Evolutionary conservation across 2,113 vertebrate species (phyloP), one percentile per base, ranked within the genome.

Genomic region (Mesoclemmys tuberculata): DNA sequence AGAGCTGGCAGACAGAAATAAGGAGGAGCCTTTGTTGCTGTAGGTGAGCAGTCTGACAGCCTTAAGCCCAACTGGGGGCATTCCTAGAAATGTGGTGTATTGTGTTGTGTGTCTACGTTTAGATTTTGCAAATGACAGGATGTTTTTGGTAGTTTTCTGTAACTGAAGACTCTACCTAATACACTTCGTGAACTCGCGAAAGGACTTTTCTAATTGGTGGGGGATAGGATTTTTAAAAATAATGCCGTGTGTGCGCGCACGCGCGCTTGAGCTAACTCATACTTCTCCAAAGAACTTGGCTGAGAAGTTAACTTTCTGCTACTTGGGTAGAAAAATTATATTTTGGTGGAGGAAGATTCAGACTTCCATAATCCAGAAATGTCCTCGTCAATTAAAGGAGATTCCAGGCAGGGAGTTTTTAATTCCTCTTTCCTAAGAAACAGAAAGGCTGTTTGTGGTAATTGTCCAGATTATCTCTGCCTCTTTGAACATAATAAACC

Each of bases 61-160:
- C 97, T 98, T 96, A 97, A 98, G 89, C 97, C 90, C 94, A 29
- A 75, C 86, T 79, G 97, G 97, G 97, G 96, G 51, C 84, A 90
- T 68, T 88, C 84, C 94, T 90, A 22, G 81, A 44, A 83, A 13
- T 9, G 88, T 82, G 96, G 3, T 68, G 91, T 87, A 16, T 87
- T 80, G 86, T 93, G 68, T 41, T 75, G 38, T 79, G 3, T 85
- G 89, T 85, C 89, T 91, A 5, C 21, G 93, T 81, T 95, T 92
- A 92, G 90, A 38, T 83, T 95, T 97, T 94, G 80, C 61, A 87
- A 94, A 95, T 55, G 77, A 88, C 84, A 68, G 84, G 81, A 84
- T 26, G 88, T 84, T 97, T 80, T 87, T 81, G 82, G 90, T 86
- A 94, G 90, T 92, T 93, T 41, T 91, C n/a, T 96, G 87, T 80